Conservation (phyloP, 2,888 invertebrate genomes). For the Patella ulyssiponensis region DNA sequence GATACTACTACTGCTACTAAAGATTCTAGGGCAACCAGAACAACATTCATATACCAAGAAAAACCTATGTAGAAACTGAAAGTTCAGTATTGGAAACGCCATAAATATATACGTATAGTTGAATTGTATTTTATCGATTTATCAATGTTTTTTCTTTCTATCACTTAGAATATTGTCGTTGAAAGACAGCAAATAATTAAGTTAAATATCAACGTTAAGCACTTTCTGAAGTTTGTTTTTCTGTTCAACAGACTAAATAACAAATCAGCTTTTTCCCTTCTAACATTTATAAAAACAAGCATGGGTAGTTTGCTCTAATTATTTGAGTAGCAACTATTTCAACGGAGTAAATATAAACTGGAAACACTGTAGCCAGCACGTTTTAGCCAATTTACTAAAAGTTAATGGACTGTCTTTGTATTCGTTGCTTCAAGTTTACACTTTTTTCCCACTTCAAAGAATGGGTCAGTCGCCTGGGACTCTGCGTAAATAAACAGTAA, state of each 20-base stretch:
- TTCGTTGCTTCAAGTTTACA: background rate
- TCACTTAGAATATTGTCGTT: background rate
- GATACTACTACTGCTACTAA: too few relatives aligned
- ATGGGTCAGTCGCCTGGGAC: conserved; percentile 2
- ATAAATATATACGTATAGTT: too few relatives aligned
- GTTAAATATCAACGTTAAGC: background rate
- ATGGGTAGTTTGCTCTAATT: background rate
- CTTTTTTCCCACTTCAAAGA: conserved; percentile 3
- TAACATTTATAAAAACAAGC: background rate
- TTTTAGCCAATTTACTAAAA: conserved; percentile 9
- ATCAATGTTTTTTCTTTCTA: too few relatives aligned
- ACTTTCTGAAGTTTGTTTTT: background rate
- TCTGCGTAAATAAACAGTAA: background rate
- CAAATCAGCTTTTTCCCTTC: background rate
- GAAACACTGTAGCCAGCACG: background rate
- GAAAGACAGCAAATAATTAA: background rate
- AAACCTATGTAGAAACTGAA: too few relatives aligned
- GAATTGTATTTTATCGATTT: too few relatives aligned
- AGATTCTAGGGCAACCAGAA: too few relatives aligned
- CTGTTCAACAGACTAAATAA: background rate
- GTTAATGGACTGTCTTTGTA: conserved; percentile 11
- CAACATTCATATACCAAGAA: too few relatives aligned
- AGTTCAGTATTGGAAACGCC: too few relatives aligned
- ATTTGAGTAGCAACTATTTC: too few relatives aligned
- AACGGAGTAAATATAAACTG: background rate